phyloP scores from a whole-genome alignment of 2,888 invertebrate species.

The Polymixis lichenea region DNA sequence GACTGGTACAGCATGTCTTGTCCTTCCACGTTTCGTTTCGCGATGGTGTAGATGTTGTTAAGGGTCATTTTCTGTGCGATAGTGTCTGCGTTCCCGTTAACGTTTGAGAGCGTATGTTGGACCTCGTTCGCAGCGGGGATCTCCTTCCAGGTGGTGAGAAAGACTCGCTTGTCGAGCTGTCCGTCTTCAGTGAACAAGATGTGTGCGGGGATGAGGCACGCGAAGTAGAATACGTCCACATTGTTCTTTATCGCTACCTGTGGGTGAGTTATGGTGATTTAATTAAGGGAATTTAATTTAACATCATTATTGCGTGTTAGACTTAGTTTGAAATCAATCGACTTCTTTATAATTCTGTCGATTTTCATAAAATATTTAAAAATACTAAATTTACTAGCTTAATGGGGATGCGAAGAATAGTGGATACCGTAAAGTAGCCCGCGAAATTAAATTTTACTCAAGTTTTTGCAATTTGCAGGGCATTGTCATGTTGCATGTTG shows the following conservation, averaged over 20 bases:
- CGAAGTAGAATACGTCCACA: conserved; percentile 99
- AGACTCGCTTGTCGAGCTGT: conserved; percentile 98
- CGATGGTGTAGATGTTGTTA: conserved; percentile 99
- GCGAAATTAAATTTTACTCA: too few relatives aligned
- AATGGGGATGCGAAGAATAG: too few relatives aligned
- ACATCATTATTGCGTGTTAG: too few relatives aligned
- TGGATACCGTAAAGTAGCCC: too few relatives aligned
- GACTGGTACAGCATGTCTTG: conserved; percentile 99
- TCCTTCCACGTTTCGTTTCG: conserved; percentile 99
- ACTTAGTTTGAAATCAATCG: too few relatives aligned
- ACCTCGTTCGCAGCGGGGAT: conserved; percentile 99
- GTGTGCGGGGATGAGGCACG: conserved; percentile 97
- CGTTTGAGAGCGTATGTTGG: conserved; percentile 96
- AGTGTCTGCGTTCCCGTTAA: conserved; percentile 95
- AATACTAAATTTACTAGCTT: too few relatives aligned
- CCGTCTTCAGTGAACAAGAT: conserved; percentile 98
- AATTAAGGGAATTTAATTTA: neutral
- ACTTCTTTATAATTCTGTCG: too few relatives aligned
- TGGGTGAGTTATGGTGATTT: neutral
- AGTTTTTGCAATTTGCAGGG: too few relatives aligned
- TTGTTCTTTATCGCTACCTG: conserved; percentile 99
- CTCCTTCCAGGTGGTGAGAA: conserved; percentile 99
- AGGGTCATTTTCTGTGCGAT: conserved; percentile 98
- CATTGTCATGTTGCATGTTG: too few relatives aligned
- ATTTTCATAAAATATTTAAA: too few relatives aligned